These are phyloP conservation scores for Drosophila pachea DNA, from an alignment of 1,140 invertebrate species.

Conservation along the genomic window DNA sequence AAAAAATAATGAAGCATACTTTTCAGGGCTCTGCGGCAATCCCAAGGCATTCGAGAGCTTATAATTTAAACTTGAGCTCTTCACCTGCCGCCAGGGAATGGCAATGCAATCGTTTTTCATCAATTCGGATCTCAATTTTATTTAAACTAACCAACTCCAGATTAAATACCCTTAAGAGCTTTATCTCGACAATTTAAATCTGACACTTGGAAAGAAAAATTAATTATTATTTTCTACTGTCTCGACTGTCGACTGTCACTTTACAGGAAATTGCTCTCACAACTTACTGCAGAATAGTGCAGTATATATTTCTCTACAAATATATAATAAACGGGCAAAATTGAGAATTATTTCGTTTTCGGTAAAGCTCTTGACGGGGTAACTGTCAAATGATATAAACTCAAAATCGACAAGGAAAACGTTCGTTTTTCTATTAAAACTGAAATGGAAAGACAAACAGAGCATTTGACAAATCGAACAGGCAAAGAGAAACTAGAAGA, in stretches of 20 bases:
- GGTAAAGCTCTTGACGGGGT: slow-evolving; percentile 5
- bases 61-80: too few species aligned
- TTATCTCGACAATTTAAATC: slow-evolving; percentile 38
- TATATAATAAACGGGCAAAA: neutral
- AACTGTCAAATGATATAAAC: slow-evolving; percentile 42
- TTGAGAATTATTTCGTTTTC: slow-evolving; percentile 1
- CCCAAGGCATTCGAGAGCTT: neutral
- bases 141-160: neutral
- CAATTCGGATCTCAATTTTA: too few species aligned
- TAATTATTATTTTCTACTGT: slow-evolving; percentile 51
- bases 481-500: neutral
- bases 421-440: slow-evolving; percentile 26
- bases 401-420: slow-evolving; percentile 30
- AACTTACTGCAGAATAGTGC: slow-evolving; percentile 52
- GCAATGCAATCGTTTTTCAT: too few species aligned
- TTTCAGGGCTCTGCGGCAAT: neutral
- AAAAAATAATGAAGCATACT: neutral
- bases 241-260: slow-evolving; percentile 29
- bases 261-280: slow-evolving; percentile 33
- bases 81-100: too few species aligned
- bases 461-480: slow-evolving; percentile 32
- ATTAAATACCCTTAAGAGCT: slow-evolving; percentile 1
- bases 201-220: slow-evolving; percentile 47
- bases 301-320: neutral
- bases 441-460: neutral